Base-by-base conservation (phyloP, 1,140 invertebrate species). In the Diorhabda carinulata region DNA sequence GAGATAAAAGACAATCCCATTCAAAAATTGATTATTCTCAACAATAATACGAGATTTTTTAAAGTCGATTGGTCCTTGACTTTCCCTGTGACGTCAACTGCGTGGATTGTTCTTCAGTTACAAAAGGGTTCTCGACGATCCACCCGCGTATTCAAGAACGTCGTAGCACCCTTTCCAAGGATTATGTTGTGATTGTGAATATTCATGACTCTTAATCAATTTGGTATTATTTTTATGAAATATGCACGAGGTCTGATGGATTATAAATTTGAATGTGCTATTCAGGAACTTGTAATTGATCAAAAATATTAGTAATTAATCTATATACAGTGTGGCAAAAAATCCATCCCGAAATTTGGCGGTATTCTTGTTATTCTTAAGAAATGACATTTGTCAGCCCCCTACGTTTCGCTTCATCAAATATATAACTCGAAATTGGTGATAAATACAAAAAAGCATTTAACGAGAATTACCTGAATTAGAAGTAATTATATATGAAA, bases 301-400 rank as follows among this genome's bases (percentile, higher is more conserved):
- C 25, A 57, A 57, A 57, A 61, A 61, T 61, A 61, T 41, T 4
- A n/a, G 8, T 43, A 61, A 61, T 61, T 41, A 61, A 61, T n/a
- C 25, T 25, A 25, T 25, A 25, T 25, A 25, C 1, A 25, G 25
- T 25, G 25, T 25, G 25, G 25, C 25, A 25, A 25, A 25, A 25
- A 25, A 25, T 25, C 25, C 25, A 25, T 25, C 25, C 25, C 1
- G 1, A 25, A 25, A 25, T 25, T 25, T 25, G 25, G 25, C 25
- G 25, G 25, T 25, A 25, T 25, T 25, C 25, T 1, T 25, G 25
- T 25, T 25, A 25, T 25, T 25, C 2, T 25, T 25, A 25, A 25
- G 25, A 25, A 25, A 25, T 25, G 25, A 25, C 25, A 25, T 25
- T 25, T 25, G 25, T 25, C 25, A 25, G 25, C 25, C 25, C 25